Evolutionary conservation across 2,113 vertebrate genomes (phyloP), one percentile per base, ranked within the genome.

Genomic region (Myxocyprinus asiaticus): DNA sequence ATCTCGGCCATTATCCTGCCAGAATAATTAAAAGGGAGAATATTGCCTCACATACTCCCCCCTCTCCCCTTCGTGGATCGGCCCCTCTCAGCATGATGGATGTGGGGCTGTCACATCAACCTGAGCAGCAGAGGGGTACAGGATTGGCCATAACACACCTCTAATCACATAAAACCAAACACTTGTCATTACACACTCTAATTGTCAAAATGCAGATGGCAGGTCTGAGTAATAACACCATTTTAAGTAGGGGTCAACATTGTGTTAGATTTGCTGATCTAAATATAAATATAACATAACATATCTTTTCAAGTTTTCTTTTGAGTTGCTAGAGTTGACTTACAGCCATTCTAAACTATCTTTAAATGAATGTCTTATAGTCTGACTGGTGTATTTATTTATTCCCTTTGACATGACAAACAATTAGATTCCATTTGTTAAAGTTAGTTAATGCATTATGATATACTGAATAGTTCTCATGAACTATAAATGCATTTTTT

Each of bases 11-110:
- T 93, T 93, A 92, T 86, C 84, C 82, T 81, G 78, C 69, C 47
- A 76, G 83, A 87, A 85, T 92, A 92, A 93, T 93, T 92, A 94
- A 89, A 89, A 83, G 80, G 79, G 85, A 79, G 88, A 92, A 91
- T 89, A 87, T 91, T 89, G 90, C 88, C 70, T 78, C 83, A 85
- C 88, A 91, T 90, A 90, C 88, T 88, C 85, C 73, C 85, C 79
- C 58, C 44, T 81, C 56, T 51, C 62, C 81, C 81, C 82, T 83
- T 88, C 87, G 91, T 92, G 89, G 86, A 84, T 69, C 76, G 48
- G 82, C 10, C 58, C 65, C 79, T 76, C 80, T 82, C 84, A 83
- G 81, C 81, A 87, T 92, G 91, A 93, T 85, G 88, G 90, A 93
- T 90, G 88, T 86, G 84, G 87, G 85, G 86, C 87, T 89, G 90